Base-by-base conservation (phyloP, 2,888 invertebrate genomes). In the Netelia fuscicornis region DNA sequence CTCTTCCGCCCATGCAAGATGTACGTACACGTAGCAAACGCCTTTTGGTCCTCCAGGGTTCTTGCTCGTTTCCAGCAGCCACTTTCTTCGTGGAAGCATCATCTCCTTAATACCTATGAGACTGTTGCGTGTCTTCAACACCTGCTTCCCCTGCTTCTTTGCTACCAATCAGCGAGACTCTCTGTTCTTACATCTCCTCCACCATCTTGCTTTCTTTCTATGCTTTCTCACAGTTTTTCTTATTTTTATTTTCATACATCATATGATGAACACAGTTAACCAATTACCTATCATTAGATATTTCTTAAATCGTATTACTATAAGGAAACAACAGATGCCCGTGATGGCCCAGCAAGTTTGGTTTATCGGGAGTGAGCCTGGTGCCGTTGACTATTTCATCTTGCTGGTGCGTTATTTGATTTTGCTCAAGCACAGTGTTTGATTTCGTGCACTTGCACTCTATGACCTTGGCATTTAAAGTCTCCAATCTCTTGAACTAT, bases 51-150 rank as follows among this genome's bases (percentile, higher is more conserved):
- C 81, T 62, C 42, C 25, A 56, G 25, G 54, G 64, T 74, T 74
- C 68, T 20, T 30, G 30, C 30, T 30, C 30, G 2, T 58, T 60
- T 56, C 5, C 13, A 52, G 65, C 67, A 60, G 56, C 54, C 37
- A n/a, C 74, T 48, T 54, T 56, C 54, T 20, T 64, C 10, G 52
- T 5, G 30, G 64, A 58, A 78, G 81, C 58, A 75, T 79, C 75
- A 85, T 85, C 81, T 78, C 81, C 74, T 79, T 85, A 71, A 82
- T 71, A 81, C 76, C 72, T 81, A 60, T 67, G 81, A 77, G 84
- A 81, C 72, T 60, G 54, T 20, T 37, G 44, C 54, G 17, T 48
- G 67, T 75, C 81, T 52, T 6, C 13, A 58, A 25, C 84, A 85
- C 81, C 84, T 85, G 81, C 77, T 78, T 42, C 74, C 10, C 17